A percentile compares a stretch with the other conserved stretches of the same genome.
Conservation (phyloP, 2,797 vertebrate species). For the Smutsia gigantea region DNA sequence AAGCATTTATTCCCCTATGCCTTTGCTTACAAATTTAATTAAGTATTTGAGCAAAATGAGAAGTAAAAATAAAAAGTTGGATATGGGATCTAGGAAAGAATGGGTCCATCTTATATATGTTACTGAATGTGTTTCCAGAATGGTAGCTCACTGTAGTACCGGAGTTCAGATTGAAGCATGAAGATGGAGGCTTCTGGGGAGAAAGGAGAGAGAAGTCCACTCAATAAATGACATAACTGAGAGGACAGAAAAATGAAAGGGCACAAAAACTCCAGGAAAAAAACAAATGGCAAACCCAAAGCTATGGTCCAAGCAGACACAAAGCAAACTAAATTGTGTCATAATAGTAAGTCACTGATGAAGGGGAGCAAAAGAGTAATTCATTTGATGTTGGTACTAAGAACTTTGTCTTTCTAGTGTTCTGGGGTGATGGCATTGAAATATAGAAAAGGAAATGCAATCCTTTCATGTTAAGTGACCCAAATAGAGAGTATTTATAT, state of each 20-base stretch:
- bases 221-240: background rate
- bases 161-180: background rate
- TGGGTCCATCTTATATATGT: background rate
- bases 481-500: background rate
- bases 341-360: background rate
- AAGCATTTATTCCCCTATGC: background rate
- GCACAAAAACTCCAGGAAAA: background rate
- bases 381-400: background rate
- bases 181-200: background rate
- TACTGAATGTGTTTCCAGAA: background rate
- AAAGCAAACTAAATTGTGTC: background rate
- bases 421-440: background rate
- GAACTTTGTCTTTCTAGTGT: background rate
- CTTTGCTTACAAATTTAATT: background rate
- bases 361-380: background rate
- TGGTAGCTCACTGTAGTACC: no score
- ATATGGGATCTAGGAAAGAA: background rate
- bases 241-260: background rate
- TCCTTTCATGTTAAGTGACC: background rate
- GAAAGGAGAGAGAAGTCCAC: background rate
- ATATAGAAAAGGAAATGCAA: background rate
- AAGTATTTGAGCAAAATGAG: background rate
- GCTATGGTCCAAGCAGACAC: background rate
- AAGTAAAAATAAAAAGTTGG: background rate
- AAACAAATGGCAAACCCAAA: background rate